Percentiles rank a stretch among this genome's conserved stretches.
Evolutionary conservation across 2,113 vertebrate species (phyloP).

Genomic region (Capreolus pygargus): DNA sequence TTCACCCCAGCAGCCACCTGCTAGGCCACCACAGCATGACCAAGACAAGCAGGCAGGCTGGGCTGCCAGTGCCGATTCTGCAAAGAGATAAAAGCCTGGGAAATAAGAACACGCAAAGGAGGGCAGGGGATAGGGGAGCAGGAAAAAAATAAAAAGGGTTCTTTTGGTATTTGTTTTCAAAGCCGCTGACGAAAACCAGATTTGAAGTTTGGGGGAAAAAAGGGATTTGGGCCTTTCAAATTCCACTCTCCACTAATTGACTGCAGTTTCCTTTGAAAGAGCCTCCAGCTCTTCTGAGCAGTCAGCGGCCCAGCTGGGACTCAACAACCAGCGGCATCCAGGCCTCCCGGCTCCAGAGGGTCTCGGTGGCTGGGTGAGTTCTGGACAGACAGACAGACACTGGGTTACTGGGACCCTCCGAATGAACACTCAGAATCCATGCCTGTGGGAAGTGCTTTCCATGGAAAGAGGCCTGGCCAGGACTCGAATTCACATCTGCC

Average conservation of each 20-base stretch:
- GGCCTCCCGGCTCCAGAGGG: slow-evolving; percentile 65
- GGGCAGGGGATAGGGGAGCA: slow-evolving; percentile 10
- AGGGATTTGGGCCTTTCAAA: slow-evolving; percentile 69
- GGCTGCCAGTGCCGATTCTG: background rate
- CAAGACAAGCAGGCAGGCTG: background rate
- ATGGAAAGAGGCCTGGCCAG: background rate
- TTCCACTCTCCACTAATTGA: slow-evolving; percentile 72
- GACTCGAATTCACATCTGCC: background rate
- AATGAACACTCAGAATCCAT: background rate
- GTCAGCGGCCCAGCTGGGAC: slow-evolving; percentile 65
- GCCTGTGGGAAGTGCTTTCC: background rate
- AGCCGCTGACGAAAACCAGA: slow-evolving; percentile 72
- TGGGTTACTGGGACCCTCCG: background rate
- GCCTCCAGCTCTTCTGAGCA: slow-evolving; percentile 67
- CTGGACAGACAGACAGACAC: background rate
- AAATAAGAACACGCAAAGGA: slow-evolving; percentile 24
- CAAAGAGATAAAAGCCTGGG: slow-evolving; percentile 60
- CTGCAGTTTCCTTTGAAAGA: slow-evolving; percentile 66
- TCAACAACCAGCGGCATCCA: slow-evolving; percentile 15
- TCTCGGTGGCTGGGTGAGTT: background rate
- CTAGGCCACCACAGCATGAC: background rate
- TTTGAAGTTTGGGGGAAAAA: slow-evolving; percentile 59
- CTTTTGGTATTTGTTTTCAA: slow-evolving; percentile 67
- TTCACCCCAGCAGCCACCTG: slow-evolving; percentile 31
- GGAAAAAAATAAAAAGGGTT: slow-evolving; percentile 50